Conservation (phyloP, 2,888 invertebrate species). For the Dusona sp. region DNA sequence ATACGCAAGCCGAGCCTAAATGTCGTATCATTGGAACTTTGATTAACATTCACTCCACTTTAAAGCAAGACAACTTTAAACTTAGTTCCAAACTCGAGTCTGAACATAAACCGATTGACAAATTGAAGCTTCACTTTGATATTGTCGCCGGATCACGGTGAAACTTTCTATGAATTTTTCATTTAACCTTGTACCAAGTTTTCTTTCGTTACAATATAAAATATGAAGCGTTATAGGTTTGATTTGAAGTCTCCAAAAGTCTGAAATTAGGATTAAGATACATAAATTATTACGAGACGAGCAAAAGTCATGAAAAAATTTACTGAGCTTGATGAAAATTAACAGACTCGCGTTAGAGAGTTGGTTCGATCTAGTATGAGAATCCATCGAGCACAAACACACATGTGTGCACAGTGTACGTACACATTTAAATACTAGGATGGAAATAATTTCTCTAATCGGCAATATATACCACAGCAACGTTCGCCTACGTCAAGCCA, state of each 20-base stretch:
- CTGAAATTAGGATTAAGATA: background rate
- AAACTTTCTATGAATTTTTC: background rate
- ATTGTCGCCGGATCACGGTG: background rate
- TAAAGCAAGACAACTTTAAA: background rate
- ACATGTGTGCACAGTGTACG: constrained; percentile 13
- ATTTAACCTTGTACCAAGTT: background rate
- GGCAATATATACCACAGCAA: constrained; percentile 64
- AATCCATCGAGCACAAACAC: background rate
- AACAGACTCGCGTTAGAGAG: background rate
- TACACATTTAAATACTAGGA: constrained; percentile 37
- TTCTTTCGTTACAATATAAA: background rate
- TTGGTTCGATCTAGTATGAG: background rate
- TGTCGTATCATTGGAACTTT: background rate
- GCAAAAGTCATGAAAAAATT: background rate
- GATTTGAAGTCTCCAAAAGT: background rate
- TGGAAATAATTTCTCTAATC: constrained; percentile 71
- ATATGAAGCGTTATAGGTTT: background rate
- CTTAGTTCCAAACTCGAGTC: background rate
- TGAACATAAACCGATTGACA: background rate
- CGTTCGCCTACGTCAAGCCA: constrained; percentile 69
- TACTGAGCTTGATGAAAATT: background rate
- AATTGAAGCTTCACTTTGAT: background rate
- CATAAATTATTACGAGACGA: background rate
- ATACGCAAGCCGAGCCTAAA: background rate
- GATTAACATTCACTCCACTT: background rate